Evolutionary conservation across 2,113 vertebrate genomes (phyloP).

Genomic region (Mus spicilegus): DNA sequence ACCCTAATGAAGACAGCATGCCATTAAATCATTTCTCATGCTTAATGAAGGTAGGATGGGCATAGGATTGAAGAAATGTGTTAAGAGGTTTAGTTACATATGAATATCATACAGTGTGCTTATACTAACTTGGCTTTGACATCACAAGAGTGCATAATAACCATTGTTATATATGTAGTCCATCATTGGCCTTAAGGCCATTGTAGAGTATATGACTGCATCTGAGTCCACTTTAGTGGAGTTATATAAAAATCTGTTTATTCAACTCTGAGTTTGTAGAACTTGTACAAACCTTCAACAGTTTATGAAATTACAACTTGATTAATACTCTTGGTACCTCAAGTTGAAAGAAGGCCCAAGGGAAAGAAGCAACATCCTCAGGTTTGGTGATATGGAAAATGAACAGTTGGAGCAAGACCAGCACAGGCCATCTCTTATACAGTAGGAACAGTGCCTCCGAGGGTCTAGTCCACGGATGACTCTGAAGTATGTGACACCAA

Average conservation of each 20-base stretch:
- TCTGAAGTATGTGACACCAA: neutral
- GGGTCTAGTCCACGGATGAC: accelerated
- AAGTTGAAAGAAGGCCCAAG: neutral
- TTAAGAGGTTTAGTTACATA: neutral
- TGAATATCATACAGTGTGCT: neutral
- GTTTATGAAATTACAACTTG: neutral
- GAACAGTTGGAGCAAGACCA: accelerated
- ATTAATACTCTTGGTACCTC: slow-evolving; percentile 15
- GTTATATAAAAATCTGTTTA: neutral
- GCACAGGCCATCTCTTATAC: neutral
- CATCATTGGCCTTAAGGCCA: neutral
- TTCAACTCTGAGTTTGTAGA: neutral
- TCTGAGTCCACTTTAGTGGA: neutral
- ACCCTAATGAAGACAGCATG: neutral
- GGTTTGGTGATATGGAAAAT: neutral
- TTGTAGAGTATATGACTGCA: neutral
- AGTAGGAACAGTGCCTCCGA: accelerated
- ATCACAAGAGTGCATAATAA: neutral
- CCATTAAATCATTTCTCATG: neutral
- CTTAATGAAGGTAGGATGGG: neutral
- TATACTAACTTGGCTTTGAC: neutral
- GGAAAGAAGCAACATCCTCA: neutral
- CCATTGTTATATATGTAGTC: neutral
- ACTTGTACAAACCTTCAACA: neutral
- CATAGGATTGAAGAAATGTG: neutral